Evolutionary conservation across 2,113 vertebrate species (phyloP).

Genomic region (Tenebrosternarchus preto): DNA sequence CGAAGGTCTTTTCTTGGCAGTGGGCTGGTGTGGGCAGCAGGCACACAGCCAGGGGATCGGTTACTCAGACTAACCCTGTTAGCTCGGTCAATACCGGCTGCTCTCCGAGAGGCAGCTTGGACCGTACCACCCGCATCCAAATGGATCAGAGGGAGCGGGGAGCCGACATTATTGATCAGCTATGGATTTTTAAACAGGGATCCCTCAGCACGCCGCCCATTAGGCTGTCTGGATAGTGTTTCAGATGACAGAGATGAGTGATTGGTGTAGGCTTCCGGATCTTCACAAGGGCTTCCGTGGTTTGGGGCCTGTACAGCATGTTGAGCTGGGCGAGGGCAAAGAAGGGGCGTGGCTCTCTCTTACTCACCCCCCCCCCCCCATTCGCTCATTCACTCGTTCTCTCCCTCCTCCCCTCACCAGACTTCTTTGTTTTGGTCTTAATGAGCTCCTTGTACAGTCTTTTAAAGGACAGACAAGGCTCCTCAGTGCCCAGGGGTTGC

Average conservation of each 20-base stretch:
- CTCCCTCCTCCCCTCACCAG: slow-evolving; percentile 61
- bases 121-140: slow-evolving; percentile 57
- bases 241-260: slow-evolving; percentile 74
- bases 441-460: slow-evolving; percentile 77
- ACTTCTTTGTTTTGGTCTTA: slow-evolving; percentile 77
- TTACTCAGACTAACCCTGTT: slow-evolving; percentile 55
- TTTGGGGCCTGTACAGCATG: slow-evolving; percentile 47
- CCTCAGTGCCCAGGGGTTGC: slow-evolving; percentile 66
- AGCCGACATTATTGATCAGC: slow-evolving; percentile 76
- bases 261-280: slow-evolving; percentile 61
- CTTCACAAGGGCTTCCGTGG: slow-evolving; percentile 66
- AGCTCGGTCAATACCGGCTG: slow-evolving; percentile 56
- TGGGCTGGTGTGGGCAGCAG: too few species aligned
- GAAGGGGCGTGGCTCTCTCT: slow-evolving; percentile 51
- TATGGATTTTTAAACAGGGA: slow-evolving; percentile 77
- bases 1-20: slow-evolving; percentile 33
- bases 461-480: slow-evolving; percentile 69
- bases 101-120: slow-evolving; percentile 51
- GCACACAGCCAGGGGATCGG: too few species aligned
- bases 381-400: slow-evolving; percentile 55
- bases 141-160: slow-evolving; percentile 65
- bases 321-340: slow-evolving; percentile 35
- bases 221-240: slow-evolving; percentile 74
- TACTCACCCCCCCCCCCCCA: slow-evolving; percentile 51
- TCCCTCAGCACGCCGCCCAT: slow-evolving; percentile 71